Base-by-base conservation (phyloP, 2,113 vertebrate genomes). In the Apistogramma diplotaenia region DNA sequence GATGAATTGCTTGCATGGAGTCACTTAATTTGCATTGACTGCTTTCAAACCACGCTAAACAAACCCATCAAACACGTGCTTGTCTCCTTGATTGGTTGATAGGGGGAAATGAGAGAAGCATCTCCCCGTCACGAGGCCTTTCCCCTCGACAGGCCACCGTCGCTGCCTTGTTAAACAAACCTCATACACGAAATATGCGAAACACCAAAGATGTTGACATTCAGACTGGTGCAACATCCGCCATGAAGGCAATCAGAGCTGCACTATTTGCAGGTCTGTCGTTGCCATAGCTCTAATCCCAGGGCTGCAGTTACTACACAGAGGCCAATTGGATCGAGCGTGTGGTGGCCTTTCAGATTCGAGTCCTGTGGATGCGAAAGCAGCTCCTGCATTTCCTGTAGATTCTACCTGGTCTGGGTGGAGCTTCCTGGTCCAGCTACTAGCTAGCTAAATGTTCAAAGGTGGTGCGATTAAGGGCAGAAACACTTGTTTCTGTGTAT, bases 271-370 rank as follows among this genome's bases (percentile, higher is more conserved):
- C 54, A 65, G 83, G 49, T 62, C 31, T 76, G 76, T 65, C 71
- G 79, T 79, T 86, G 59, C 83, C 51, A 73, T 73, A 73, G 83
- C 74, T 85, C 4, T 74, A 60, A 61, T 76, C 78, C 49, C 65
- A 76, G 62, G 59, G 81, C 85, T 86, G 75, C 75, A 56, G 80
- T 60, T 80, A 74, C 72, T 59, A 67, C 79, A 76, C 79, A 16
- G 51, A 78, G 62, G 37, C 35, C 75, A 67, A 77, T 83, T 83
- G 81, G 79, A 80, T 86, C 57, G 53, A 51, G 78, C 13, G 27
- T 19, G 40, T 70, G 74, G 25, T 16, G 58, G 61, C 29, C 57
- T 74, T 70, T 71, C 43, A 67, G 31, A 81, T 27, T 49, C 61
- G 76, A 62, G 55, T 29, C 60, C 54, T 0, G 0, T 51, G 40